Percentiles rank a stretch among this genome's conserved stretches.
phyloP scores from a whole-genome alignment of 2,797 vertebrate species.

The Delichon dasypus region DNA sequence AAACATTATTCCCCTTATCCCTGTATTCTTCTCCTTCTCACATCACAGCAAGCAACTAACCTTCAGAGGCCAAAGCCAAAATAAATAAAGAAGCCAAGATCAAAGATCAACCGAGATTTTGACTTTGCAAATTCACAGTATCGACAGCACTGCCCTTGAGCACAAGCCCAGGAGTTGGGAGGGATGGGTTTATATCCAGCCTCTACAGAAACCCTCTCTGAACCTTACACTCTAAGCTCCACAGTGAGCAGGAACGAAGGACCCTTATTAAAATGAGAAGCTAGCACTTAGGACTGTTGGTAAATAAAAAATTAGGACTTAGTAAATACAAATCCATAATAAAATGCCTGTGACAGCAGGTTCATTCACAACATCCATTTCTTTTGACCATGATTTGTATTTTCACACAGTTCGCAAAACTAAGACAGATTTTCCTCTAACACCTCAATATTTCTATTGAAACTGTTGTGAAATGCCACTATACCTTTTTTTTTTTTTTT shows the following conservation, averaged over 20 bases:
- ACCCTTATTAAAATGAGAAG: background rate
- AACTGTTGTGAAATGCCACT: background rate
- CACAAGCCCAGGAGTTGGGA: background rate
- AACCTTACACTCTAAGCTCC: background rate
- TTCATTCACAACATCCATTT: background rate
- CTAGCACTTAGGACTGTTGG: background rate
- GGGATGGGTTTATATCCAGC: background rate
- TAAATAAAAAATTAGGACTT: background rate
- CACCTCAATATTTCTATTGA: background rate
- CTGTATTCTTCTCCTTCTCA: background rate
- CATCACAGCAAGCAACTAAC: background rate
- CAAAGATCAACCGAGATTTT: background rate
- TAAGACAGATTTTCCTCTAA: background rate
- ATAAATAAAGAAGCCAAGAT: background rate
- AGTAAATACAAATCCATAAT: background rate
- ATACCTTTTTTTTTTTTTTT: background rate
- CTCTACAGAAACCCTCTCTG: background rate
- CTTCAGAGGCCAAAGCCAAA: background rate
- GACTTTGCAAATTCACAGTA: background rate
- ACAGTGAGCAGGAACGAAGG: background rate
- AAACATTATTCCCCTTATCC: background rate
- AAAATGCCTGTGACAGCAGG: background rate
- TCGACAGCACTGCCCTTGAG: background rate
- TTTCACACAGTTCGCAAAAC: background rate
- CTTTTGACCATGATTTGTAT: background rate